phyloP scores from a whole-genome alignment of 2,113 vertebrate species.

The Eonycteris spelaea region DNA sequence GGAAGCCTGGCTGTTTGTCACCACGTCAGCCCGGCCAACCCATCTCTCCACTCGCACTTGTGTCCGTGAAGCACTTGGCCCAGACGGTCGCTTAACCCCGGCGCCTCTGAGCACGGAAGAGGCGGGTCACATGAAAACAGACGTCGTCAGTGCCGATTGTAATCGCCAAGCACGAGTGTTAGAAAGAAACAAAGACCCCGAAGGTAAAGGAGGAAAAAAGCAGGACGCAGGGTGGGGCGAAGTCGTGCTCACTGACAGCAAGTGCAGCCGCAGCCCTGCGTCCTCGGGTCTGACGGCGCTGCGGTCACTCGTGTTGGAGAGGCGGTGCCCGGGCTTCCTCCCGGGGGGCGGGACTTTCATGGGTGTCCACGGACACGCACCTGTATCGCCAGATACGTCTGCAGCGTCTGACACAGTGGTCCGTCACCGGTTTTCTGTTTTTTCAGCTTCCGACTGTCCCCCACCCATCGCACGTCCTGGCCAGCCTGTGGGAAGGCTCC shows the following conservation, averaged over 20 bases:
- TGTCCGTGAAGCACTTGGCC: constrained; percentile 31
- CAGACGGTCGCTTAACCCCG: background rate
- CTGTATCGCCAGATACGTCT: background rate
- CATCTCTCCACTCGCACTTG: constrained; percentile 31
- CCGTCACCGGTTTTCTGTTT: background rate
- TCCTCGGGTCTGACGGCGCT: background rate
- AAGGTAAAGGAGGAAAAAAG: background rate
- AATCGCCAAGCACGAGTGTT: background rate
- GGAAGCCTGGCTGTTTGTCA: constrained; percentile 72
- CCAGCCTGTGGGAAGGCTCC: background rate
- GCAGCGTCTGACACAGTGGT: background rate
- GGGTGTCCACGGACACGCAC: background rate
- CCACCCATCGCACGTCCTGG: background rate
- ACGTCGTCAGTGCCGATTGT: background rate
- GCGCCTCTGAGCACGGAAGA: background rate
- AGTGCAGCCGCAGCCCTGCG: background rate
- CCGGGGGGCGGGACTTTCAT: background rate
- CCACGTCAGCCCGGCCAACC: constrained; percentile 64
- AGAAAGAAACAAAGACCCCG: background rate
- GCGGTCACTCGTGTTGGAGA: background rate
- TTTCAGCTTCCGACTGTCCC: background rate
- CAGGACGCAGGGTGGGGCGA: background rate
- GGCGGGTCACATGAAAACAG: background rate
- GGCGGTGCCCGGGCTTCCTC: background rate
- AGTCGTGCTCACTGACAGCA: background rate